Base-by-base conservation (phyloP, 1,140 invertebrate genomes). In the Chionoecetes opilio region DNA sequence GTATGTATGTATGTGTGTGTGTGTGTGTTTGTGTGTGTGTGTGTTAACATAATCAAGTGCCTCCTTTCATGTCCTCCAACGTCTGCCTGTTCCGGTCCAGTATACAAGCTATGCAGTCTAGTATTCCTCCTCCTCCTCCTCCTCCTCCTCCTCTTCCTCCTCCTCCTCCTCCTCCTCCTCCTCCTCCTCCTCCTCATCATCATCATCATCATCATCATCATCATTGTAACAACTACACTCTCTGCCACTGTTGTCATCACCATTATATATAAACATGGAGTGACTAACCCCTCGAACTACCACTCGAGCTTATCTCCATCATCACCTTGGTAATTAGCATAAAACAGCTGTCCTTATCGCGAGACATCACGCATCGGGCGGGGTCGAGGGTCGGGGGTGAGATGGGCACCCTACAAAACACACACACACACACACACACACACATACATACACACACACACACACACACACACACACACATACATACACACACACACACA, bases 1-100 rank as follows among this genome's bases (percentile, higher is more conserved):
- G 34, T 63, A 31, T 63, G 34, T 75, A 53, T 91, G n/a, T 63
- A 32, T 88, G 86, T 88, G 86, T 88, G 86, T 84, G 82, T 84
- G 82, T 84, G 82, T 84, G 82, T 86, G 84, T 31, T 3, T 86
- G 84, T 86, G 84, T 86, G 84, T 86, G 84, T 86, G 84, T 86
- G 84, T 86, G 84, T 86, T 26, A 75, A 75, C 1, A n/a, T 75
- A 21, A 5, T 9, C 86, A 75, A 75, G 63, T 75, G 63, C 63
- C 26, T 75, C 63, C 21, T 75, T n/a, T 75, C 21, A 9, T 53
- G 46, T 53, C 63, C 63, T 46, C 41, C 41, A 46, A 5, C 41
- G n/a, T n/a, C n/a, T n/a, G n/a, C n/a, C n/a, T 53, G 21, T 53
- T 53, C 46, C 46, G 11, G 46, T 53, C 46, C 0, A 53, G 46